These are phyloP conservation scores for Lontra canadensis DNA, from an alignment of 2,113 vertebrate genomes.

Conservation along the genomic window DNA sequence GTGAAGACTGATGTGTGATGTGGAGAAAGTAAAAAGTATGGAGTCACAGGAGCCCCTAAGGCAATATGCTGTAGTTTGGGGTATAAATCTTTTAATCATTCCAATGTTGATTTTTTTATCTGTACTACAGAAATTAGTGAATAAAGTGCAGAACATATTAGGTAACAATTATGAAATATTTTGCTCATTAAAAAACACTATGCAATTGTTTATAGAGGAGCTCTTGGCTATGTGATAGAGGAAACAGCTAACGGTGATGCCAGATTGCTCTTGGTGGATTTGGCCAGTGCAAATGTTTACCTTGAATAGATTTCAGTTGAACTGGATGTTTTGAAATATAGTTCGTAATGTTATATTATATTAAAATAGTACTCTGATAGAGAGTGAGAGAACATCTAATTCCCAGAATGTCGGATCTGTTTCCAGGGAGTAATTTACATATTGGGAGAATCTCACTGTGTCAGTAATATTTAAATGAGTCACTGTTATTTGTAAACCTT, in stretches of 20 bases:
- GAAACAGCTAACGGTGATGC: background rate
- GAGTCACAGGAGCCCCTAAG: background rate
- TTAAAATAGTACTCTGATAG: slow-evolving; percentile 17
- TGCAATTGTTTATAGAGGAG: background rate
- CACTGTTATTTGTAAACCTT: slow-evolving; percentile 61
- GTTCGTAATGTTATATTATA: background rate
- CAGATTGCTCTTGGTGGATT: background rate
- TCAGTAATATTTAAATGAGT: slow-evolving; percentile 55
- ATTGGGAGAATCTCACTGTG: background rate
- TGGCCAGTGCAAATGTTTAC: background rate
- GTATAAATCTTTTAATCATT: background rate
- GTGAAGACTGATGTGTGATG: background rate
- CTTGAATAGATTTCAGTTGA: background rate
- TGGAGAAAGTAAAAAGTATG: background rate
- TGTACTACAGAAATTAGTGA: background rate
- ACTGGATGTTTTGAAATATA: background rate
- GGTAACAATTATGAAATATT: background rate
- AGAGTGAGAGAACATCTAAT: background rate
- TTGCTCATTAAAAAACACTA: background rate
- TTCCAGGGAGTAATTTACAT: slow-evolving; percentile 1
- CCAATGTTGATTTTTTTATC: background rate
- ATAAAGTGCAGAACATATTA: background rate
- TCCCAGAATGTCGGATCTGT: background rate
- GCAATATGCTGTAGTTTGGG: background rate
- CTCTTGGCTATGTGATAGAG: background rate